Base-by-base conservation (phyloP, 2,888 invertebrate genomes). In the Tyria jacobaeae region DNA sequence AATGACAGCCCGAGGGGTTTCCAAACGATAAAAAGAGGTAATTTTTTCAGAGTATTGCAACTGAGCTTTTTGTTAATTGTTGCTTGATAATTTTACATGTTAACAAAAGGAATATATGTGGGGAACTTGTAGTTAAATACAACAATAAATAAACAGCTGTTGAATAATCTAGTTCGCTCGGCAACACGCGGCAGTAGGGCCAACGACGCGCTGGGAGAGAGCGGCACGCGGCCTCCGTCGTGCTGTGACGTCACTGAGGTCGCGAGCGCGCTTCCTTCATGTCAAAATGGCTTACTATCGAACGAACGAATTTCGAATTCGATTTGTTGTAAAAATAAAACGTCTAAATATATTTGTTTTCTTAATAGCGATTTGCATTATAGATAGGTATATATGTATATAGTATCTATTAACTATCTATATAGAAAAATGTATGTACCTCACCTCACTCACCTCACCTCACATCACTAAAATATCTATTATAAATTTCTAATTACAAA, bases 231-330 rank as follows among this genome's bases (percentile, higher is more conserved):
- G 84, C 88, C 87, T 85, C 85, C 73, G 65, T 48, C 62, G 53
- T 44, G 47, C 44, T 35, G 79, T 87, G 89, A 88, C 90, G 89
- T 89, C 90, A 89, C 84, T 75, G 83, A 89, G 89, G 90, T 88
- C 89, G 86, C 77, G 53, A 67, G 66, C 57, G 63, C 82, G 85
- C 87, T 90, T 89, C 89, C 89, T 88, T 86, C 83, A 78, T 80
- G 80, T 80, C 80, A 82, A 81, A 82, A 80, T 79, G 76, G 62
- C 62, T 71, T 72, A 69, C 68, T 72, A 64, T 68, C 60, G 62
- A 62, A 66, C 68, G 58, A 64, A 72, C 57, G 61, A 64, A 61
- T 61, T 71, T 65, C 58, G 58, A 62, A 66, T 68, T 64, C 50
- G 17, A 51, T 62, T 54, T 37, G 24, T 52, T 55, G 48, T 49